Evolutionary conservation across 2,797 vertebrate species (phyloP).

Genomic region (Eupleurogrammus muticus): DNA sequence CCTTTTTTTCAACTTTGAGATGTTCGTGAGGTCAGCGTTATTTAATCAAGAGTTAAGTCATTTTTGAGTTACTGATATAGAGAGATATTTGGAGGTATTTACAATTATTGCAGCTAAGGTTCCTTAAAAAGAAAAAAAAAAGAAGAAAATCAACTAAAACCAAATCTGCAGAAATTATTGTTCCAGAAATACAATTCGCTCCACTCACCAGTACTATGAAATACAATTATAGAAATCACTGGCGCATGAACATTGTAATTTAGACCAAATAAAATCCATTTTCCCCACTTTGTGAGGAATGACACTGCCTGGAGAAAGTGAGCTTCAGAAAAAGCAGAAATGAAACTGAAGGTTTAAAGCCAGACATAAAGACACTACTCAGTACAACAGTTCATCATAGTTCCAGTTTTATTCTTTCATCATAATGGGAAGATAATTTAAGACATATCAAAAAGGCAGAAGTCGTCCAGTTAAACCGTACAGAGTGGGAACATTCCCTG

Average conservation of each 20-base stretch:
- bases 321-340: constrained; percentile 1
- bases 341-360: constrained; percentile 10
- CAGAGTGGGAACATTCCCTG: constrained; percentile 16
- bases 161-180: constrained; percentile 19
- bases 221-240: constrained; percentile 39
- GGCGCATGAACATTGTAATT: constrained; percentile 41
- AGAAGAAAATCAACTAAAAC: constrained; percentile 22
- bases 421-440: constrained; percentile 59
- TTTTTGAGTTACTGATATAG: not conserved
- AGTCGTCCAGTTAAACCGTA: constrained; percentile 23
- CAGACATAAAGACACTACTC: constrained; percentile 14
- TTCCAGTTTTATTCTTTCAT: constrained; percentile 71
- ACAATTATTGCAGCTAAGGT: constrained; percentile 10
- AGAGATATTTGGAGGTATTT: not conserved
- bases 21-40: too few relatives aligned
- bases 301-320: constrained; percentile 17
- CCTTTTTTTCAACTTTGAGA: too few relatives aligned
- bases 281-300: constrained; percentile 29
- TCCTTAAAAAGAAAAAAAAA: not conserved
- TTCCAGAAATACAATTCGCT: constrained; percentile 37
- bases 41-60: not conserved
- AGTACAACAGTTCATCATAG: constrained; percentile 29
- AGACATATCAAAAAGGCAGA: constrained; percentile 62
- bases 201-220: constrained; percentile 10
- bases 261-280: constrained; percentile 54